Evolutionary conservation across 2,113 vertebrate genomes (phyloP).

Genomic region (Dicerorhinus sumatrensis): DNA sequence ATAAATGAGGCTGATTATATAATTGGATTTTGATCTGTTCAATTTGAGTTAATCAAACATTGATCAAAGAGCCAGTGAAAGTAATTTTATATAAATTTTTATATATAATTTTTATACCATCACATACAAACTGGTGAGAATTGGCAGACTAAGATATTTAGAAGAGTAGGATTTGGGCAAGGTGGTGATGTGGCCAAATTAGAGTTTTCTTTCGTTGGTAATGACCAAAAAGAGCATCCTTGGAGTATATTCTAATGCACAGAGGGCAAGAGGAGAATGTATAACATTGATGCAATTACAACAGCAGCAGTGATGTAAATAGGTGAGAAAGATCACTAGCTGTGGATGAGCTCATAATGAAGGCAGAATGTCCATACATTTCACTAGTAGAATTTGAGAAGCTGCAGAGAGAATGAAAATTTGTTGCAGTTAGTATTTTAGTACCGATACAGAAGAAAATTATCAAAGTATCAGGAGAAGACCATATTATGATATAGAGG

Average conservation of each 20-base stretch:
- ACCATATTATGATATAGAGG: background rate
- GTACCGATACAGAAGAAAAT: slow-evolving; percentile 13
- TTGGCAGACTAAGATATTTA: background rate
- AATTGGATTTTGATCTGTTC: background rate
- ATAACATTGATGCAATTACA: background rate
- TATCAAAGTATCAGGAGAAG: background rate
- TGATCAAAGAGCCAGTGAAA: background rate
- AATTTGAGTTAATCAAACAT: background rate
- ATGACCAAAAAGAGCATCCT: background rate
- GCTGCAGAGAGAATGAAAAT: background rate
- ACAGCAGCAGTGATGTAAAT: background rate
- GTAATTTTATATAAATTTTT: background rate
- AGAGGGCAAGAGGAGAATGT: background rate
- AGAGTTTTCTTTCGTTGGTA: background rate
- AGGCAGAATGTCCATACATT: background rate
- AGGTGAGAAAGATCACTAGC: background rate
- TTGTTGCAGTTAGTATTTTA: background rate
- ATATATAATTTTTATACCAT: background rate
- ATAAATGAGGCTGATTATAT: background rate
- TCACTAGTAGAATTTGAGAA: background rate
- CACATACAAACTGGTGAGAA: slow-evolving; percentile 8
- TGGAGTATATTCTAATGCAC: background rate
- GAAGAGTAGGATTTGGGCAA: background rate
- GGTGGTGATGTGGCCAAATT: background rate
- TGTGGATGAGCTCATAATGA: background rate